Conservation (phyloP, 1,140 invertebrate species). For the Micrasema longulum region DNA sequence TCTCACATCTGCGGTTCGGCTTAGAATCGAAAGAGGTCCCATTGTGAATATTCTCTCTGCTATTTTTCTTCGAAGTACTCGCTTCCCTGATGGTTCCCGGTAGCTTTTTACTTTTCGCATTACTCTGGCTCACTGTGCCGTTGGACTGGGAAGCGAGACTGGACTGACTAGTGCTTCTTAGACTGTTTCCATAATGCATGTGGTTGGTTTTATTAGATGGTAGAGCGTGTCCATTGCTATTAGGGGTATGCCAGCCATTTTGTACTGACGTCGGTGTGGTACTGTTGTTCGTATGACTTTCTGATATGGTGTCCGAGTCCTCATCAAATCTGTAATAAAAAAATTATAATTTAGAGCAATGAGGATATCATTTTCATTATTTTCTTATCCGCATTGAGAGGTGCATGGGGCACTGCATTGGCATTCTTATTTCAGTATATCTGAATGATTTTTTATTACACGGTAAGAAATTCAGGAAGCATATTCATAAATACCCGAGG, state of each 20-base stretch:
- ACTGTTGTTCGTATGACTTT: constrained; percentile 65
- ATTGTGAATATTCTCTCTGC: constrained; percentile 33
- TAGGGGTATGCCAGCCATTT: constrained; percentile 67
- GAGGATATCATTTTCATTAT: too few relatives aligned
- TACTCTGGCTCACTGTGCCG: constrained; percentile 34
- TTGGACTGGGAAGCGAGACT: constrained; percentile 48
- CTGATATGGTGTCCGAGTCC: constrained; percentile 67
- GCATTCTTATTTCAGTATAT: too few relatives aligned
- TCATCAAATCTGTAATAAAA: constrained; percentile 64
- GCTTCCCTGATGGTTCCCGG: constrained; percentile 31
- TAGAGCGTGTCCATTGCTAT: constrained; percentile 46
- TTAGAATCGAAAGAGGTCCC: constrained; percentile 3
- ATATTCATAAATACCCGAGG: too few relatives aligned
- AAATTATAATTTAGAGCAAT: too few relatives aligned
- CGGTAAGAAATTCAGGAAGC: too few relatives aligned
- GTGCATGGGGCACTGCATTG: too few relatives aligned
- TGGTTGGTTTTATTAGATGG: constrained; percentile 32
- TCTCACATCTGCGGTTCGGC: constrained; percentile 38
- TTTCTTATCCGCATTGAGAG: too few relatives aligned
- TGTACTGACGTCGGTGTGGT: constrained; percentile 64
- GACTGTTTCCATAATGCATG: constrained; percentile 45
- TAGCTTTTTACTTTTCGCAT: constrained; percentile 44
- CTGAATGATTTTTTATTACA: too few relatives aligned
- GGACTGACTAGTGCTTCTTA: constrained; percentile 47
- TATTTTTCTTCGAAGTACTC: constrained; percentile 27